phyloP scores from a whole-genome alignment of 2,888 invertebrate species.

The Panzeria rudis region DNA sequence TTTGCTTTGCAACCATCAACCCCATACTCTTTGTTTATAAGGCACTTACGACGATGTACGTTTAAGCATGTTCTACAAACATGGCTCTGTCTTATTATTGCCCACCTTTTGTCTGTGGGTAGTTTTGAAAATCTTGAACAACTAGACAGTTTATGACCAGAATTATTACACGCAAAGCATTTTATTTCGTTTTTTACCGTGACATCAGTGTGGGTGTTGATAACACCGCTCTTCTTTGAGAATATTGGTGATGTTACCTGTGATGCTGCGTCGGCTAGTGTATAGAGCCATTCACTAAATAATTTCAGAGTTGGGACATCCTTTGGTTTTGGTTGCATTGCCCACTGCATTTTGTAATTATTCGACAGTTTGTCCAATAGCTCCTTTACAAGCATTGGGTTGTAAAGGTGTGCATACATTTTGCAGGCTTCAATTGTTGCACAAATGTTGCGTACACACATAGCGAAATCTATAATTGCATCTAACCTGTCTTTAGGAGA shows the following conservation, averaged over 20 bases:
- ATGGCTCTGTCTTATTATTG: background rate
- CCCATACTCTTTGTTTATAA: conserved; percentile 14
- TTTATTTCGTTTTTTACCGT: background rate
- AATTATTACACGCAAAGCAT: conserved; percentile 30
- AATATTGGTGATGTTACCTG: conserved; percentile 5
- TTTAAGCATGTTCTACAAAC: conserved; percentile 35
- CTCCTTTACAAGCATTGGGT: conserved; percentile 47
- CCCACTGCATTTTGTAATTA: conserved; percentile 50
- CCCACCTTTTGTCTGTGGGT: conserved; percentile 7
- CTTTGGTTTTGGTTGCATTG: background rate
- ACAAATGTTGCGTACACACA: conserved; percentile 50
- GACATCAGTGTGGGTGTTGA: conserved; percentile 10
- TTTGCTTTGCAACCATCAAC: conserved; percentile 43
- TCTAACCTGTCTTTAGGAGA: conserved; percentile 43
- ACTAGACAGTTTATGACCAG: conserved; percentile 7
- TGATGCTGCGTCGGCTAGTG: conserved; percentile 20
- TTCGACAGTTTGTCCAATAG: conserved; percentile 51
- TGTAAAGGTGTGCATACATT: conserved; percentile 27
- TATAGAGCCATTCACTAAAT: conserved; percentile 38
- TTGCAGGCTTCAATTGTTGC: conserved; percentile 51
- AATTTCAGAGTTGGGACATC: conserved; percentile 16
- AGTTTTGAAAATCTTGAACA: background rate
- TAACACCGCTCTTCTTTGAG: background rate
- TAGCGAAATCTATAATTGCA: conserved; percentile 51
- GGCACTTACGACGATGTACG: conserved; percentile 36